Evolutionary conservation across 1,140 invertebrate species (phyloP).

Genomic region (Pogonomyrmex barbatus): DNA sequence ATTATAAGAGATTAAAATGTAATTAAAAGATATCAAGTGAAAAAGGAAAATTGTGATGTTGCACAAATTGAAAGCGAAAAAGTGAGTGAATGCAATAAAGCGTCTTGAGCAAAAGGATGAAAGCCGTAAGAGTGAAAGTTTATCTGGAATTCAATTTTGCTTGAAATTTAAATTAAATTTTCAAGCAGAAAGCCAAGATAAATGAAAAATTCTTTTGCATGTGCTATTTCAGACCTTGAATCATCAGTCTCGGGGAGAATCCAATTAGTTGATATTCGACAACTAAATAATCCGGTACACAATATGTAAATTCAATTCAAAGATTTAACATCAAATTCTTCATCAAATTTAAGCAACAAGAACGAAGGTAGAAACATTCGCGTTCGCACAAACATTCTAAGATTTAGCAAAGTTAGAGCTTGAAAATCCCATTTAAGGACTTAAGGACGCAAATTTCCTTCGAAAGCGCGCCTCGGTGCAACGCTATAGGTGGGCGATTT

Average conservation of each 20-base stretch:
- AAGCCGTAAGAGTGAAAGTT: not conserved
- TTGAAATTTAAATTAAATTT: slow-evolving; percentile 4
- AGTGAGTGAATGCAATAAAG: not conserved
- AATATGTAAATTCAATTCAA: slow-evolving; percentile 5
- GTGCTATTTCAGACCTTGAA: not conserved
- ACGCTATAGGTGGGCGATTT: slow-evolving; percentile 11
- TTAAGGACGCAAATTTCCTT: slow-evolving; percentile 43
- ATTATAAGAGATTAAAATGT: not conserved
- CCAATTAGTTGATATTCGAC: not conserved
- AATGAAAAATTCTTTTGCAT: not conserved
- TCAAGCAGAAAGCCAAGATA: not conserved
- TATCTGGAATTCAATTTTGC: slow-evolving; percentile 1
- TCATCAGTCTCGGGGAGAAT: not conserved
- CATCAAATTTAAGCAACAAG: not conserved
- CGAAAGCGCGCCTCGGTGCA: slow-evolving; percentile 13
- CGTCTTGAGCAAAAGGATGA: not conserved
- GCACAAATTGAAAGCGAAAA: not conserved
- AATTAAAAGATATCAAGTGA: not conserved
- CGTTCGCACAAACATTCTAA: not conserved
- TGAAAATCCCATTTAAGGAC: slow-evolving; percentile 53
- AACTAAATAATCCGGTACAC: not conserved
- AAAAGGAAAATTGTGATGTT: not conserved
- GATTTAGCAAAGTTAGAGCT: slow-evolving; percentile 36
- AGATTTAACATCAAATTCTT: not conserved
- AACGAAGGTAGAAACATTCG: not conserved